These are phyloP conservation scores for Halictus ligatus DNA, from an alignment of 2,888 invertebrate species.

Conservation along the genomic window DNA sequence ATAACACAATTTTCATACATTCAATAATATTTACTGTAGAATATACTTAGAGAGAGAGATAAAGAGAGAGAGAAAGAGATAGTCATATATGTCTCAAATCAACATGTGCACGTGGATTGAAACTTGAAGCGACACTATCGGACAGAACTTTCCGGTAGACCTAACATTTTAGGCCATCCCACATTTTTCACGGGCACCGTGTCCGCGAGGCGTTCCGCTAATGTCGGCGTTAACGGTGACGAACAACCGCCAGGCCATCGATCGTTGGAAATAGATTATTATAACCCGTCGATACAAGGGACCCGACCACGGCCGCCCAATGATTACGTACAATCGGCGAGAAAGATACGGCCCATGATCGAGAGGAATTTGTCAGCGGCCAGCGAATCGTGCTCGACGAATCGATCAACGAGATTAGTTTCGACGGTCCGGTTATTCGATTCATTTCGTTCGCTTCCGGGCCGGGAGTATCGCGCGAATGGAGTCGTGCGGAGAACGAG, in stretches of 20 bases:
- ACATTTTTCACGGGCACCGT: not conserved
- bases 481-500: slow-evolving; percentile 18
- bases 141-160: too few relatives aligned
- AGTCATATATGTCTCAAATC: too few relatives aligned
- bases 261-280: slow-evolving; percentile 11
- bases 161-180: not conserved
- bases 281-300: slow-evolving; percentile 4
- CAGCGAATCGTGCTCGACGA: slow-evolving; percentile 30
- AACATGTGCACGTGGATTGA: too few relatives aligned
- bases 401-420: slow-evolving; percentile 60
- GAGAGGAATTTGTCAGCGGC: slow-evolving; percentile 35
- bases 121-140: too few relatives aligned
- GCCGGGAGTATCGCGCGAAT: slow-evolving; percentile 23
- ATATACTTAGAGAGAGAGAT: too few relatives aligned
- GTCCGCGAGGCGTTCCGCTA: not conserved
- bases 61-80: too few relatives aligned
- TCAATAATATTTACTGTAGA: too few relatives aligned
- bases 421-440: slow-evolving; percentile 58
- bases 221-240: not conserved
- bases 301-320: not conserved
- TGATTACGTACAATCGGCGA: slow-evolving; percentile 27
- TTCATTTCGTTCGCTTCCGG: slow-evolving; percentile 49
- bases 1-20: too few relatives aligned
- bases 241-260: not conserved
- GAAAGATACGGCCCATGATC: slow-evolving; percentile 15